phyloP scores from a whole-genome alignment of 1,140 invertebrate genomes.

The Listronotus bonariensis region DNA sequence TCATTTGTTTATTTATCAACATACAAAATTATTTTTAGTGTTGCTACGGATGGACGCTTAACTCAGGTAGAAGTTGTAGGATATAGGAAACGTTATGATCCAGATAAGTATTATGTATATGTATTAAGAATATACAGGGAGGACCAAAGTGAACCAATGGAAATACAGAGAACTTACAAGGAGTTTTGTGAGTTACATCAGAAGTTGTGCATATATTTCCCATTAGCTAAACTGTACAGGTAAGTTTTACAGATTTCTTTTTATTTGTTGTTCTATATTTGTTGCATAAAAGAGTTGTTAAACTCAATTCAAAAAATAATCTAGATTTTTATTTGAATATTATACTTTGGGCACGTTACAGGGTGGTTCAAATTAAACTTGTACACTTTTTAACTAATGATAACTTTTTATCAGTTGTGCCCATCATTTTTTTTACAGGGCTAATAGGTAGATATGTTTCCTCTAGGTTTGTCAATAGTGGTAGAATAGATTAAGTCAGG shows the following conservation, averaged over 20 bases:
- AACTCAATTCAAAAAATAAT: not conserved
- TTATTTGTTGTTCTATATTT: conserved; percentile 2
- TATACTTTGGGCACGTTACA: too few relatives aligned
- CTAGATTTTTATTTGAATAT: not conserved
- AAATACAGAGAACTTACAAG: conserved; percentile 91
- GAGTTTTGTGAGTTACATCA: conserved; percentile 97
- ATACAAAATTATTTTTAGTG: too few relatives aligned
- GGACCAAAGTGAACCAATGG: conserved; percentile 80
- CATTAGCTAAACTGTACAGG: conserved; percentile 84
- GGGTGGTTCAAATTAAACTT: too few relatives aligned
- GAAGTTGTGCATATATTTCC: conserved; percentile 91
- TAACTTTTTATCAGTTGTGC: too few relatives aligned
- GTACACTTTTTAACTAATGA: too few relatives aligned
- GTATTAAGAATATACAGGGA: conserved; percentile 86
- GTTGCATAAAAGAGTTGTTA: conserved; percentile 1
- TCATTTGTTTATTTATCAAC: too few relatives aligned
- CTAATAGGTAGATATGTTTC: too few relatives aligned
- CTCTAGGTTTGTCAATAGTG: too few relatives aligned
- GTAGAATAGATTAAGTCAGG: too few relatives aligned
- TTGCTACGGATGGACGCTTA: conserved; percentile 88
- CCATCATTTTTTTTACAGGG: too few relatives aligned
- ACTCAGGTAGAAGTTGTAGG: conserved; percentile 83
- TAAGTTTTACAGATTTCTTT: conserved; percentile 55
- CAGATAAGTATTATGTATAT: conserved; percentile 98
- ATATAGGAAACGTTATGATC: conserved; percentile 94